Evolutionary conservation across 2,888 invertebrate genomes (phyloP).

Genomic region (Sphaeridia pumilis): DNA sequence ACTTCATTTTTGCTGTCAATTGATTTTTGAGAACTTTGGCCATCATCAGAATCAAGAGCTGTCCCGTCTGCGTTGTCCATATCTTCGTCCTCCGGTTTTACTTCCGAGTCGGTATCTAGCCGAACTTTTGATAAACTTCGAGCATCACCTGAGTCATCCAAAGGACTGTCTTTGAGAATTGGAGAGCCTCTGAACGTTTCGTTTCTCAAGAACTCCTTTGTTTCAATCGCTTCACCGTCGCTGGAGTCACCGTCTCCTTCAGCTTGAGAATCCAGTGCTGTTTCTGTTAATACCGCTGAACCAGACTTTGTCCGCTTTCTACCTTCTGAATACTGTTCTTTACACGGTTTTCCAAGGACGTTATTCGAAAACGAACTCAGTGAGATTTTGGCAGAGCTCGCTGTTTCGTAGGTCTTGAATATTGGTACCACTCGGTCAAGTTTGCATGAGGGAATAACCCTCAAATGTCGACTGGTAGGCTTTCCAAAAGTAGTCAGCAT

Average conservation of each 20-base stretch:
- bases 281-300: slow-evolving; percentile 36
- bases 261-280: slow-evolving; percentile 39
- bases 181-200: no score
- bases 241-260: slow-evolving; percentile 37
- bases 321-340: slow-evolving; percentile 13
- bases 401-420: slow-evolving; percentile 31
- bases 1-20: not conserved
- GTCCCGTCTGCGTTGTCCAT: slow-evolving; percentile 9
- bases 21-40: not conserved
- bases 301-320: slow-evolving; percentile 23
- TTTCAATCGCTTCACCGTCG: slow-evolving; percentile 27
- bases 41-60: slow-evolving; percentile 3
- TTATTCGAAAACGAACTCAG: slow-evolving; percentile 30
- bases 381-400: slow-evolving; percentile 35
- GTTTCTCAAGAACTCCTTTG: no score
- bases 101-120: no score
- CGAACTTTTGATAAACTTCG: no score
- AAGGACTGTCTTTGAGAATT: no score
- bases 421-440: slow-evolving; percentile 28
- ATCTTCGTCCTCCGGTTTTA: slow-evolving; percentile 10
- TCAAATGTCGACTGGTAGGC: slow-evolving; percentile 21
- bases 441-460: slow-evolving; percentile 29
- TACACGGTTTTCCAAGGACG: slow-evolving; percentile 23
- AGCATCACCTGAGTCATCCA: no score
- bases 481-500: slow-evolving; percentile 31